Evolutionary conservation across 1,140 invertebrate genomes (phyloP).

Genomic region (Nasonia vitripennis): DNA sequence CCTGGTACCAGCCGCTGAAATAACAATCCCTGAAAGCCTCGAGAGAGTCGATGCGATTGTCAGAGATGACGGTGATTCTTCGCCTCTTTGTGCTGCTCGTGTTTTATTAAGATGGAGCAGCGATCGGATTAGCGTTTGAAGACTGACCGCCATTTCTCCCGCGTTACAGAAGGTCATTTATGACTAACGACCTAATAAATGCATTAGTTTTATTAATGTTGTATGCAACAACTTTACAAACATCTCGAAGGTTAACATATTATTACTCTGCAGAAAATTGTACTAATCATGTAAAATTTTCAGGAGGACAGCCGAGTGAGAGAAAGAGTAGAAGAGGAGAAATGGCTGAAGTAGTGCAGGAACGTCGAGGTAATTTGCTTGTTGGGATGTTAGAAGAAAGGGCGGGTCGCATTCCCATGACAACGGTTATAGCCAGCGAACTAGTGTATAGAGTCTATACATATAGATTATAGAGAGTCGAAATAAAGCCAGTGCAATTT

Average conservation of each 20-base stretch:
- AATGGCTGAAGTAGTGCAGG: slow-evolving; percentile 12
- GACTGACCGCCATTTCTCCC: neutral
- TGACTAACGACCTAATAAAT: too few relatives aligned
- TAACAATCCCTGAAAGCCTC: slow-evolving; percentile 6
- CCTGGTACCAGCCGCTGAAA: neutral
- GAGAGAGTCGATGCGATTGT: neutral
- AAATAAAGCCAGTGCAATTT: slow-evolving; percentile 31
- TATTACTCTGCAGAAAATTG: slow-evolving; percentile 15
- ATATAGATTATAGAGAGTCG: neutral
- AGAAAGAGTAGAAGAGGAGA: slow-evolving; percentile 15
- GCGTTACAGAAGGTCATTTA: neutral
- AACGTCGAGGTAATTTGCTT: slow-evolving; percentile 38
- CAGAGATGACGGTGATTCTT: neutral
- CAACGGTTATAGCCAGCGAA: slow-evolving; percentile 59
- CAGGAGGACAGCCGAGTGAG: slow-evolving; percentile 26
- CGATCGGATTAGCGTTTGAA: neutral
- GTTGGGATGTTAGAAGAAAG: slow-evolving; percentile 52
- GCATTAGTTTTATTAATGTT: neutral
- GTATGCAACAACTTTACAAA: neutral
- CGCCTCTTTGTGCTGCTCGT: neutral
- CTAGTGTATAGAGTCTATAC: neutral
- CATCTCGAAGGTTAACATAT: neutral
- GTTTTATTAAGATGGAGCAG: too few relatives aligned
- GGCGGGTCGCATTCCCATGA: slow-evolving; percentile 68
- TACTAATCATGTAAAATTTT: slow-evolving; percentile 45